Conservation (phyloP, 2,797 vertebrate species). For the Paguma larvata region DNA sequence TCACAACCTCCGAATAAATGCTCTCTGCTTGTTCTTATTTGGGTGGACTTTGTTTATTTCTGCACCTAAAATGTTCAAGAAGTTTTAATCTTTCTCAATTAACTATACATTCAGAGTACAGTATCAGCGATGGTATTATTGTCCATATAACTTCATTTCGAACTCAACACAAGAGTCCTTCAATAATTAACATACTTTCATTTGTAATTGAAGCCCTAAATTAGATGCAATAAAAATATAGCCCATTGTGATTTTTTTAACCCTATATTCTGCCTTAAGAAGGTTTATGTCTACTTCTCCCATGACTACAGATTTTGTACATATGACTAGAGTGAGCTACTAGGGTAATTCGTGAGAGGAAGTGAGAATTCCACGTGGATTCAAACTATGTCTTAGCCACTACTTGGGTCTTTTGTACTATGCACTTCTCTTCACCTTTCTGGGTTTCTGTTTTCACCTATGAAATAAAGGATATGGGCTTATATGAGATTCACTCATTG, state of each 20-base stretch:
- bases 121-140: not conserved
- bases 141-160: not conserved
- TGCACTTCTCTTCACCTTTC: not conserved
- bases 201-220: not conserved
- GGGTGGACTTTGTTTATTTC: not conserved
- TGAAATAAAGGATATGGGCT: not conserved
- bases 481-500: not conserved
- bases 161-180: not conserved
- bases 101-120: not conserved
- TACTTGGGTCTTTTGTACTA: not conserved
- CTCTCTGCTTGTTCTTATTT: not conserved
- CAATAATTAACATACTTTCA: not conserved
- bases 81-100: not conserved
- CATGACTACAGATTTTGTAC: not conserved
- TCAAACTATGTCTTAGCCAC: not conserved
- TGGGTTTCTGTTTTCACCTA: not conserved
- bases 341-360: not conserved
- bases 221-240: not conserved
- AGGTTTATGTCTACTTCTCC: not conserved
- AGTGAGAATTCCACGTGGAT: not conserved
- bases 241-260: not conserved
- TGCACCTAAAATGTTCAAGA: not conserved
- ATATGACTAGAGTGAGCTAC: not conserved
- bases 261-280: not conserved
- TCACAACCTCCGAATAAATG: not conserved